These are phyloP conservation scores for Elymnias hypermnestra DNA, from an alignment of 1,140 invertebrate species.

Conservation along the genomic window DNA sequence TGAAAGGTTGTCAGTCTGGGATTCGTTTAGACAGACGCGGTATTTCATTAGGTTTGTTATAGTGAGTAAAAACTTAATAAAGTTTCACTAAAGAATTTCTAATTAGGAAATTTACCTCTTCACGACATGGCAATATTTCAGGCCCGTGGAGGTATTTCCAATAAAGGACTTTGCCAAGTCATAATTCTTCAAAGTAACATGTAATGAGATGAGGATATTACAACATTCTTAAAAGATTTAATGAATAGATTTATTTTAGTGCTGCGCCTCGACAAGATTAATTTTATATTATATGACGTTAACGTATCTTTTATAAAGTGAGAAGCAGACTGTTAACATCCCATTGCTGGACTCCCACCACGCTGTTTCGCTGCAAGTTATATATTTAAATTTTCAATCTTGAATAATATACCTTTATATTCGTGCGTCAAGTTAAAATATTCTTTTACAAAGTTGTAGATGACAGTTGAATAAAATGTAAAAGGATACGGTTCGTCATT, in stretches of 20 bases:
- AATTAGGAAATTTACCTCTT: constrained; percentile 74
- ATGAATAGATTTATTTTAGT: constrained; percentile 25
- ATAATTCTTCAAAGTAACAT: constrained; percentile 75
- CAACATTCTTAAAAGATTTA: constrained; percentile 64
- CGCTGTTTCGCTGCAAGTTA: no score
- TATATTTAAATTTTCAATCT: no score
- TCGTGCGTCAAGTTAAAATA: no score
- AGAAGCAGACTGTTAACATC: no score
- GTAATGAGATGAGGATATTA: constrained; percentile 74
- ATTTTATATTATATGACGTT: no score
- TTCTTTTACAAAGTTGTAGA: no score
- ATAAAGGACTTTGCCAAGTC: constrained; percentile 75
- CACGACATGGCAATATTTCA: constrained; percentile 75
- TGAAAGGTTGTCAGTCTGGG: constrained; percentile 25
- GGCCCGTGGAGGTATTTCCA: constrained; percentile 73
- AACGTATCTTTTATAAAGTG: no score
- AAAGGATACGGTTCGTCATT: no score
- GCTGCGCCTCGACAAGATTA: background rate
- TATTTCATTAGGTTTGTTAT: constrained; percentile 67
- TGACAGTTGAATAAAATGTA: no score
- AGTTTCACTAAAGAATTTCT: constrained; percentile 71
- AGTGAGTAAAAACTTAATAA: constrained; percentile 73
- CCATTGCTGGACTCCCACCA: no score
- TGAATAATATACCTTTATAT: no score
- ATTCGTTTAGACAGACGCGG: constrained; percentile 34